phyloP scores from a whole-genome alignment of 1,140 invertebrate genomes.

The Drosophila seguyi region DNA sequence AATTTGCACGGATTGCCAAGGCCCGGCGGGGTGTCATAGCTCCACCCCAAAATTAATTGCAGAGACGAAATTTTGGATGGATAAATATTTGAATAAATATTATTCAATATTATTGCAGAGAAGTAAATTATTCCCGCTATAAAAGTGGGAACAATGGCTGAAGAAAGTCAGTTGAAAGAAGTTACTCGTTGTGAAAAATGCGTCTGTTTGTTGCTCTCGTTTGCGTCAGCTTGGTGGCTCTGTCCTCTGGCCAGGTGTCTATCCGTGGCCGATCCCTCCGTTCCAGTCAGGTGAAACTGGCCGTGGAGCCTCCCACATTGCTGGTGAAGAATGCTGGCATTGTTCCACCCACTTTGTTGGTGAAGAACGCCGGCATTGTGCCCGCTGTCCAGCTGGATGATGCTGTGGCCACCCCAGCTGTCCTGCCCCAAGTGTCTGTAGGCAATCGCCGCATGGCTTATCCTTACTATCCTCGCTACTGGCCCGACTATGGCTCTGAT shows the following conservation, averaged over 20 bases:
- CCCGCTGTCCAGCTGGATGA: conserved; percentile 21
- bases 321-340: conserved; percentile 9
- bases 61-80: conserved; percentile 33
- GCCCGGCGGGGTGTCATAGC: conserved; percentile 19
- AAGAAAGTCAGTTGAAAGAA: conserved; percentile 35
- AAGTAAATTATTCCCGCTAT: conserved; percentile 20
- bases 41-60: conserved; percentile 28
- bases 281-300: conserved; percentile 16
- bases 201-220: conserved; percentile 49
- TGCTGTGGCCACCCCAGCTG: not conserved
- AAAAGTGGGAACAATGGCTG: conserved; percentile 19
- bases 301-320: conserved; percentile 23
- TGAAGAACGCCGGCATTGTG: conserved; percentile 26
- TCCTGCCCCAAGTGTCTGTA: conserved; percentile 7
- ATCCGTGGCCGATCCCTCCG: conserved; percentile 24
- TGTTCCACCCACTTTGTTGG: conserved; percentile 19
- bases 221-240: conserved; percentile 31
- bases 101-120: conserved; percentile 4
- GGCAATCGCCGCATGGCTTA: conserved; percentile 6
- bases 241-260: conserved; percentile 41
- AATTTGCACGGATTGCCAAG: conserved; percentile 52
- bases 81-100: conserved; percentile 37
- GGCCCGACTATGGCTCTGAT: conserved; percentile 28
- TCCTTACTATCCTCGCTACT: conserved; percentile 39
- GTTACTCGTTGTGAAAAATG: conserved; percentile 39